These are phyloP conservation scores for Julus scanicus DNA, from an alignment of 2,888 invertebrate species.

Conservation along the genomic window DNA sequence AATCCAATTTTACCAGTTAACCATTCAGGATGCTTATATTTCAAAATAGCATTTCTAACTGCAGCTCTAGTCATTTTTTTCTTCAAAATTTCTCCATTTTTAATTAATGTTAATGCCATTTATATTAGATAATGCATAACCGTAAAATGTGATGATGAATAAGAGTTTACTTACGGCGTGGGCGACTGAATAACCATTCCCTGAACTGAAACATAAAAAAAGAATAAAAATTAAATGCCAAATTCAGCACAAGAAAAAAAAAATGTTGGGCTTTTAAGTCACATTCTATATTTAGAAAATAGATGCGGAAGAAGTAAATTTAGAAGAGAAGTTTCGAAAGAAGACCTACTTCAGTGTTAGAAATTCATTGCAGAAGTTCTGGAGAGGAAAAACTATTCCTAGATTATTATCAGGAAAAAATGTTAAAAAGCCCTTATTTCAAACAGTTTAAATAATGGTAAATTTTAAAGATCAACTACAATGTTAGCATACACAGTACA, in stretches of 20 bases:
- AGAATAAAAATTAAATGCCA: slow-evolving; percentile 51
- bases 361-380: not conserved
- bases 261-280: not conserved
- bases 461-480: no score
- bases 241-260: not conserved
- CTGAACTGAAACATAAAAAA: slow-evolving; percentile 73
- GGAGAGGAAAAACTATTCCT: not conserved
- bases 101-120: not conserved
- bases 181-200: slow-evolving; percentile 72
- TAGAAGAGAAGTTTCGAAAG: slow-evolving; percentile 35
- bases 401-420: slow-evolving; percentile 10
- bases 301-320: slow-evolving; percentile 46
- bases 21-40: not conserved
- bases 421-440: not conserved
- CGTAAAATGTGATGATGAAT: slow-evolving; percentile 25
- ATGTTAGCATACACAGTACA: no score
- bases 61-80: not conserved
- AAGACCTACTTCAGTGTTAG: slow-evolving; percentile 38
- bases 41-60: not conserved
- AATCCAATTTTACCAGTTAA: not conserved
- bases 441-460: no score
- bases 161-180: slow-evolving; percentile 58
- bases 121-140: not conserved
- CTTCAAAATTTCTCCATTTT: not conserved
- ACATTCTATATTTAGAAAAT: slow-evolving; percentile 40